Evolutionary conservation across 2,888 invertebrate genomes (phyloP), one percentile per base, ranked within the genome.

Genomic region (Nebria brevicollis): DNA sequence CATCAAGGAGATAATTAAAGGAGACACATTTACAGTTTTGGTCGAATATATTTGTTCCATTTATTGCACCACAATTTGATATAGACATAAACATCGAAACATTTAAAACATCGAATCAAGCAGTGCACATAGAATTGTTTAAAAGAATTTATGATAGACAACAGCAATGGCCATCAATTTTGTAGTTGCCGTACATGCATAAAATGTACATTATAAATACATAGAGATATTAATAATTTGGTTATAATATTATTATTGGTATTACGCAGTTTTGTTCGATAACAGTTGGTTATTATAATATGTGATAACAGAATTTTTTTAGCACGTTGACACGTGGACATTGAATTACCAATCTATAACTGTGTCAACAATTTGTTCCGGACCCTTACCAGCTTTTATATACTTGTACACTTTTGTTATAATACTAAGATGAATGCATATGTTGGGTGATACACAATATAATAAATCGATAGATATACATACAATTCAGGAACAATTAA

Each of bases 341-440:
- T 66, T 66, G 54, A 54, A 54, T 54, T 11, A 54, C 13, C 8
- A 13, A 54, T 13, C 7, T 54, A 2, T 54, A 54, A 13, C 54
- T 13, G 54, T 54, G 54, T 13, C 54, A 54, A 54, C 41, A n/a
- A 34, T 74, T 42, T 74, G 80, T 75, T 89, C 89, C 89, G 89
- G 89, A 89, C 89, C 89, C 89, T 89, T 89, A 89, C 89, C 89
- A 89, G 89, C 89, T 89, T 89, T 34, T 86, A 85, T 73, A 66
- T 81, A 34, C 13, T 42, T 54, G 20, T 73, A 42, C 73, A 73
- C 26, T 3, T 54, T 54, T 54, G 8, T 54, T 54, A 54, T 54
- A 54, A 54, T 54, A 54, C 2, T 54, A 34, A 15, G 13, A 65
- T 34, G 34, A 20, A 20, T 20, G 20, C 20, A 20, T n/a, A n/a